Evolutionary conservation across 2,113 vertebrate species (phyloP), one percentile per base, ranked within the genome.

Genomic region (Rhabdomys dilectus): DNA sequence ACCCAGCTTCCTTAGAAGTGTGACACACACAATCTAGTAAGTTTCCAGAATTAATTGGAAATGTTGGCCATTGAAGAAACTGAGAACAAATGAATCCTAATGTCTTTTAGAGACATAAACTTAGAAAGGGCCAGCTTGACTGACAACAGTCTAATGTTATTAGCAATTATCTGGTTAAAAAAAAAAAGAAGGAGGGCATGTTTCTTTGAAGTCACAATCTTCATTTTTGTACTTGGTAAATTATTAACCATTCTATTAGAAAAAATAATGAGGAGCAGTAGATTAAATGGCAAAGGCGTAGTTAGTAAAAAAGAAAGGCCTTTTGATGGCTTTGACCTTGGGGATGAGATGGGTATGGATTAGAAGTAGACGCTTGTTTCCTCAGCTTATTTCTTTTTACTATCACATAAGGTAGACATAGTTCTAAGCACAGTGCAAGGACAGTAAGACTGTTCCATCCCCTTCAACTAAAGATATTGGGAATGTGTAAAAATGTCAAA

Each of bases 161-260:
- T 96, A 97, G 92, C 82, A 97, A 97, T 97, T 95, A 97, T 95
- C 89, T 94, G 62, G 94, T 93, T 95, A 3, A 68, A 70, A 75
- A 92, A 91, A 94, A 91, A 94, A 91, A 53, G 68, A 64, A 85
- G 88, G 91, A 73, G 77, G 39, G 16, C 56, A 64, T 97, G 97
- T 97, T 97, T 96, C 97, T 93, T 97, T 4, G 22, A 96, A 97
- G 91, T 58, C 77, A 88, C 64, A 96, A 93, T 95, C 91, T 97
- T 97, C 97, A 96, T 97, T 97, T 97, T 97, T 95, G 91, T 88
- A 87, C 96, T 96, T 96, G 64, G 96, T 98, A 95, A 98, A 98
- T 98, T 98, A 98, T 98, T 98, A 97, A 98, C 42, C 87, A 94
- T 97, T 96, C 98, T 95, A 97, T 97, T 98, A 98, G 97, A 96